Conservation (phyloP, 2,797 vertebrate genomes). For the Falco columbarius region DNA sequence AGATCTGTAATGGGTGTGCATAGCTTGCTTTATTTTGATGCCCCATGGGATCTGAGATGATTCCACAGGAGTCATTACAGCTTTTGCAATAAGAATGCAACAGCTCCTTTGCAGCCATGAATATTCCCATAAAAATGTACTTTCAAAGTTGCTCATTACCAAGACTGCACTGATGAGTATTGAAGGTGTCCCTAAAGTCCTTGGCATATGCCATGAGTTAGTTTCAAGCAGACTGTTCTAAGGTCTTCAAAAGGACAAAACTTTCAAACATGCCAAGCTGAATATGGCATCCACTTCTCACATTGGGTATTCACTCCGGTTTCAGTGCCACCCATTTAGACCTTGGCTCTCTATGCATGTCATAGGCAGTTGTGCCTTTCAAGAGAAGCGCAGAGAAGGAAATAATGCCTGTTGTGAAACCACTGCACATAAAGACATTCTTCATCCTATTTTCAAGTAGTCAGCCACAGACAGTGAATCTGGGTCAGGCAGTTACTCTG, state of each 20-base stretch:
- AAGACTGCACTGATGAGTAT: background rate
- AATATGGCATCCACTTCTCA: background rate
- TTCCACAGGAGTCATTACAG: background rate
- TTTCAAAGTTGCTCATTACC: background rate
- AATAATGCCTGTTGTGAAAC: background rate
- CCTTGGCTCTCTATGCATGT: background rate
- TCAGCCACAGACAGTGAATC: background rate
- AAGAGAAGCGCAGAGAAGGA: background rate
- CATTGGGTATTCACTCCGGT: background rate
- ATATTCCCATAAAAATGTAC: background rate
- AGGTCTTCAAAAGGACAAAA: background rate
- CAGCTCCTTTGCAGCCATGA: background rate
- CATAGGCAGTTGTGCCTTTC: background rate
- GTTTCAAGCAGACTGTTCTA: background rate
- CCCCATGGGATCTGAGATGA: background rate
- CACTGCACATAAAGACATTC: background rate
- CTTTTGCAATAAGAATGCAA: background rate
- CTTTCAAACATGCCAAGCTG: background rate
- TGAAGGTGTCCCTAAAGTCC: background rate
- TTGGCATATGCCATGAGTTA: background rate
- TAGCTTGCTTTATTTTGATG: background rate
- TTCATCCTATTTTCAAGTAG: background rate
- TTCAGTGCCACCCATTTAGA: background rate
- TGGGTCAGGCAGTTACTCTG: background rate
- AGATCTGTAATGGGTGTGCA: accelerated